A percentile compares a stretch with the other conserved stretches of the same genome.
These are phyloP conservation scores for Epinephelus coioides DNA, from an alignment of 2,797 vertebrate genomes.

Conservation along the genomic window DNA sequence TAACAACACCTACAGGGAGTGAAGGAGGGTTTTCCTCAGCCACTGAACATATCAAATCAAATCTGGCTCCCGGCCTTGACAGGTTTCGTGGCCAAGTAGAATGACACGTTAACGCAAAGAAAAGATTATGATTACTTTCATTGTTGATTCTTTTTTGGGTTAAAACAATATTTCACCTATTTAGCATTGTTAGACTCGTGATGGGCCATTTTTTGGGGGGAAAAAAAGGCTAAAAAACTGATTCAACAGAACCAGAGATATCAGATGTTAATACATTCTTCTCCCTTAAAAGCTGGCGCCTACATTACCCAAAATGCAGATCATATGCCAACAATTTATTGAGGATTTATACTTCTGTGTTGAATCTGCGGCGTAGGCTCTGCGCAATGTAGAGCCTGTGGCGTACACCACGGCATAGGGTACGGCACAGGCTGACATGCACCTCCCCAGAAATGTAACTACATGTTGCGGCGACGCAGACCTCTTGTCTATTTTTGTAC, in stretches of 20 bases:
- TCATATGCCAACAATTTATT: background rate
- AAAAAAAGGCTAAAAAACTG: background rate
- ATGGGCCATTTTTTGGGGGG: background rate
- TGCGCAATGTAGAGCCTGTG: too few relatives aligned
- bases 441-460: too few relatives aligned
- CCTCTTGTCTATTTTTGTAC: too few relatives aligned
- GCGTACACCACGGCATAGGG: too few relatives aligned
- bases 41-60: conserved; percentile 62
- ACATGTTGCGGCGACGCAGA: too few relatives aligned
- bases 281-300: background rate
- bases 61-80: conserved; percentile 52
- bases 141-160: background rate
- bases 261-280: background rate
- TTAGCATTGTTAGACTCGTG: background rate
- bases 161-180: background rate
- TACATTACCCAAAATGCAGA: too few relatives aligned
- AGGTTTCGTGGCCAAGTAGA: conserved; percentile 58
- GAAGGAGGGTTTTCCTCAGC: conserved; percentile 66
- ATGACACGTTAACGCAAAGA: conserved; percentile 21
- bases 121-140: conserved; percentile 22
- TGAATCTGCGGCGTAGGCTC: too few relatives aligned
- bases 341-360: too few relatives aligned
- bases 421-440: too few relatives aligned
- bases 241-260: background rate
- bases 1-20: conserved; percentile 78